A percentile compares a stretch with the other conserved stretches of the same genome.
Evolutionary conservation across 64 coral and sea anemone species (phyloP).

Genomic region (Dendrophyllia cribrosa): DNA sequence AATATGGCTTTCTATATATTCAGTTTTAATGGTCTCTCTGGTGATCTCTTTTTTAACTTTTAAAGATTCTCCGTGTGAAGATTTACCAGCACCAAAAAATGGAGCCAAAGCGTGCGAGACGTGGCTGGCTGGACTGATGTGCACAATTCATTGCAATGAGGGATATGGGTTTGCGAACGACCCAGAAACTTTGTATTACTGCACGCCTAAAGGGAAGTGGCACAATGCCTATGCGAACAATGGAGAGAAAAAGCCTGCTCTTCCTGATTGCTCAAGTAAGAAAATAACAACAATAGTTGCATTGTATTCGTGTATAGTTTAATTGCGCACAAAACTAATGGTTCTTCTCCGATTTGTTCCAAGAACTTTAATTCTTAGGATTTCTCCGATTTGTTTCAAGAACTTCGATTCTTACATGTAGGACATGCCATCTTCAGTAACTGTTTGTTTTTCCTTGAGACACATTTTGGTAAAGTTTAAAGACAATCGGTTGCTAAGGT

Average conservation of each 20-base stretch:
- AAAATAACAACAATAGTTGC: background rate
- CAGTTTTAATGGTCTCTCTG: too few relatives aligned
- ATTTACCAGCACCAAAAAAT: conserved; percentile 50
- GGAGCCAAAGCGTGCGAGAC: conserved; percentile 68
- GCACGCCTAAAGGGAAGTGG: conserved; percentile 36
- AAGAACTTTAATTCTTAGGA: too few relatives aligned
- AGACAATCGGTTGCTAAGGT: too few relatives aligned
- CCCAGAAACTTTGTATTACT: conserved; percentile 5
- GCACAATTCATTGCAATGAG: conserved; percentile 65
- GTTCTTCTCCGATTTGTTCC: too few relatives aligned
- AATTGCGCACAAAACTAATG: too few relatives aligned
- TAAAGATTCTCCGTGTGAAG: background rate
- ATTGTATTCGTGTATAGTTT: too few relatives aligned
- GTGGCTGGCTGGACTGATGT: conserved; percentile 48
- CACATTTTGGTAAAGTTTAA: too few relatives aligned
- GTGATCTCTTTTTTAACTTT: background rate
- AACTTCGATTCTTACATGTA: too few relatives aligned
- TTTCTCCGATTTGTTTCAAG: too few relatives aligned
- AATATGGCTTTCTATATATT: too few relatives aligned
- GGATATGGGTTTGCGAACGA: conserved; percentile 22
- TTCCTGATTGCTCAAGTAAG: conserved; percentile 78
- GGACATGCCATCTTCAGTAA: too few relatives aligned
- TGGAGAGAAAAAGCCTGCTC: background rate
- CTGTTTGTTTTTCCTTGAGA: too few relatives aligned
- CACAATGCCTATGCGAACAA: background rate